A percentile compares a stretch with the other conserved stretches of the same genome.
Evolutionary conservation across 2,888 invertebrate genomes (phyloP).

Genomic region (Euspilapteryx auroguttella): DNA sequence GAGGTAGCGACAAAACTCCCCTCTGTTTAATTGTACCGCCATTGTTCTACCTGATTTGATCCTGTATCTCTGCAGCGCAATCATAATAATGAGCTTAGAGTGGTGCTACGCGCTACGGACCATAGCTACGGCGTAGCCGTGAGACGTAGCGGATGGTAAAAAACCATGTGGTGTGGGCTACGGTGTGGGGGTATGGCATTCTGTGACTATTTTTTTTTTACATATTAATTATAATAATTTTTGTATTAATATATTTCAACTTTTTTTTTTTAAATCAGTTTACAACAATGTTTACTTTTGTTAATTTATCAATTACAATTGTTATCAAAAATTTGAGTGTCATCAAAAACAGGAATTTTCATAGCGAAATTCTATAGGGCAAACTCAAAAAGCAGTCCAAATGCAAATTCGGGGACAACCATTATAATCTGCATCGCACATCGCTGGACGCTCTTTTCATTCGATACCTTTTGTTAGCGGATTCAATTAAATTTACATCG

Average conservation of each 20-base stretch:
- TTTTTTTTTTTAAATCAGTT: no score
- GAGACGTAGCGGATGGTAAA: no score
- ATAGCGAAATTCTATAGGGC: conserved; percentile 2
- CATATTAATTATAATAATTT: no score
- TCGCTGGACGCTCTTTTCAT: conserved; percentile 56
- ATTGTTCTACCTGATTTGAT: conserved; percentile 57
- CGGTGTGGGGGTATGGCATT: no score
- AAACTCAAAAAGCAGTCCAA: conserved; percentile 1
- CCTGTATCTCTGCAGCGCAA: conserved; percentile 44
- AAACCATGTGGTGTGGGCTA: no score
- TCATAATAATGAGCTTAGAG: conserved; percentile 43
- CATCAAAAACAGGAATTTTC: not conserved
- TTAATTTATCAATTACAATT: no score
- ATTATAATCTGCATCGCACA: conserved; percentile 59
- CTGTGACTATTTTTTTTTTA: no score
- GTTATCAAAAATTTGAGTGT: no score
- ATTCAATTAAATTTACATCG: conserved; percentile 61
- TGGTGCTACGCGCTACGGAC: no score
- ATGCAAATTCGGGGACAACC: conserved; percentile 41
- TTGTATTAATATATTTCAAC: no score
- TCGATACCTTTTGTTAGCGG: conserved; percentile 52
- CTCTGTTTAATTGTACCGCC: conserved; percentile 40
- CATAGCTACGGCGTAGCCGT: not conserved
- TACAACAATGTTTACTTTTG: no score
- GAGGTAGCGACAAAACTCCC: conserved; percentile 25